A percentile compares a stretch with the other conserved stretches of the same genome.
Conservation (phyloP, 2,113 vertebrate species). For the Castor canadensis region DNA sequence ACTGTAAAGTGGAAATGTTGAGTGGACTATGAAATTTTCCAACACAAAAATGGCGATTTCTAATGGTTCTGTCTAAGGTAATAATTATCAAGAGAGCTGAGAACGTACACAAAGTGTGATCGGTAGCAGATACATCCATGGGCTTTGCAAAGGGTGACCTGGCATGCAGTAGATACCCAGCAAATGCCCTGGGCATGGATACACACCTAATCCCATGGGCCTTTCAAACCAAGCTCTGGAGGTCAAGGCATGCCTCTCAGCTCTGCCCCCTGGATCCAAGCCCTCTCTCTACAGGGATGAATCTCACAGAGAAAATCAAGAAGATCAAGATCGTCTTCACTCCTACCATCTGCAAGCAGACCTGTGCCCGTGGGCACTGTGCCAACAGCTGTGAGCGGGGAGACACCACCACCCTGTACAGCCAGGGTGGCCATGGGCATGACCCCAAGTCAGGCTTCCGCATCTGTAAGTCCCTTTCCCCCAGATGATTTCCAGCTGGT, state of each 20-base stretch:
- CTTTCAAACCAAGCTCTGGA: conserved; percentile 37
- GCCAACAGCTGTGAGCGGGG: conserved; percentile 94
- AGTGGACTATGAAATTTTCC: neutral
- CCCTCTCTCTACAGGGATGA: conserved; percentile 82
- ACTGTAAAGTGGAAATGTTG: neutral
- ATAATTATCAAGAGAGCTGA: neutral
- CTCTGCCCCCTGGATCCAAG: conserved; percentile 67
- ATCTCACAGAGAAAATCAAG: conserved; percentile 88
- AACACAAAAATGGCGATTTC: neutral
- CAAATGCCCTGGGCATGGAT: neutral
- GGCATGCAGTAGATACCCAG: neutral
- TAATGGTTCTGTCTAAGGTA: neutral
- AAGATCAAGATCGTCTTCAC: conserved; percentile 96
- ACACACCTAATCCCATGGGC: neutral
- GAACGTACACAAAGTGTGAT: neutral
- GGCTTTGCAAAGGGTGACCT: neutral
- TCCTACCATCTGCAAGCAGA: conserved; percentile 95
- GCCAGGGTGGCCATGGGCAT: conserved; percentile 84
- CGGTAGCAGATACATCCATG: neutral
- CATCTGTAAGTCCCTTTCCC: conserved; percentile 90
- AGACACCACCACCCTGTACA: conserved; percentile 94
- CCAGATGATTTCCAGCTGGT: neutral
- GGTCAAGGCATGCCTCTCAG: conserved; percentile 65
- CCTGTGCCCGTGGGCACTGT: conserved; percentile 89
- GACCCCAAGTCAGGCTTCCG: conserved; percentile 92